Evolutionary conservation across 2,113 vertebrate species (phyloP), one percentile per base, ranked within the genome.

Genomic region (Heliornis fulica): DNA sequence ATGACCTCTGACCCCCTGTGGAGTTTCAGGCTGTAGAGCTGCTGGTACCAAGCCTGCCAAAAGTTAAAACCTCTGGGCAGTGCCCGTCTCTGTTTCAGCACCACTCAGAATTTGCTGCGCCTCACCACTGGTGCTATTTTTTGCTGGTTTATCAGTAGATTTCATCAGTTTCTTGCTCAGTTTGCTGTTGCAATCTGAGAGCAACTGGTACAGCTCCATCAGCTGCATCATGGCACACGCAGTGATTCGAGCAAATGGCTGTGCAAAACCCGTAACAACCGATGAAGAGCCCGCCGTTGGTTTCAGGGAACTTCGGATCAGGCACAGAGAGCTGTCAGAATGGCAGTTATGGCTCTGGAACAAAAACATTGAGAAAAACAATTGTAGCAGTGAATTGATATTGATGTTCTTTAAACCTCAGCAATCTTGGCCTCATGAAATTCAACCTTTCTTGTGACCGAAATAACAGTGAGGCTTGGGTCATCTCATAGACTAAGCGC

Each of bases 401-500:
- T 61, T 46, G 91, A 78, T 95, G 83, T 80, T 90, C 92, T 87
- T 90, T 57, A 96, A 94, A 94, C 53, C 87, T 93, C 71, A 95
- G 54, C 90, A 94, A 90, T 84, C 65, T 76, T 90, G 91, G 53
- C 85, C 76, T 76, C 80, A 48, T 92, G 93, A 96, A 94, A 92
- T 87, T 50, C 89, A 87, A 4, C 81, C 74, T 84, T 92, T 77
- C 63, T 81, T 92, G 65, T 71, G 89, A 95, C 92, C 91, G 79
- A 89, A 97, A 89, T 92, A 96, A 83, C 94, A 97, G 59, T 22
- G 74, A 48, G 23, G 21, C 76, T 93, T 85, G 91, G 80, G 88
- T 95, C 83, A 86, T 92, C 71, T 60, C 2, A 3, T 64, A 66
- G 79, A n/a, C 54, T 88, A 79, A 83, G 90, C 0, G 34, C 90